Base-by-base conservation (phyloP, 2,888 invertebrate species). In the Siphonodentalium dalli region DNA sequence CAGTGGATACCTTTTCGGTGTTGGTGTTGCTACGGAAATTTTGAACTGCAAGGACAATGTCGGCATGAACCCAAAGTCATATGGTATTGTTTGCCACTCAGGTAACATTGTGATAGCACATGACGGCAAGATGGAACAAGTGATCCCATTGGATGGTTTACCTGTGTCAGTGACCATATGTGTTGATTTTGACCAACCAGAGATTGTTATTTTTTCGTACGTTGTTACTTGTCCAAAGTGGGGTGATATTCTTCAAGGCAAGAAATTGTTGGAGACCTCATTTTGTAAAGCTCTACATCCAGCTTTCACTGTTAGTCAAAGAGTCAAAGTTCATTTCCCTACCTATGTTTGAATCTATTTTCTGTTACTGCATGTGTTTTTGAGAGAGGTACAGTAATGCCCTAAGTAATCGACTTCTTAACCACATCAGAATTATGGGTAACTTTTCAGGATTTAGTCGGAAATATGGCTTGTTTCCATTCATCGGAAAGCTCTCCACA, bases 281-380 rank as follows among this genome's bases (percentile, higher is more conserved):
- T 52, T 64, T 20, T 63, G 56, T 20, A 55, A 66, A 26, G 47
- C 43, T 15, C 38, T 69, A 13, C 67, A 67, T 54, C 78, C 78
- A 27, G 76, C 76, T 27, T 78, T 78, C 55, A 77, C 77, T 28
- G 76, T 78, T 27, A 78, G 75, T 57, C 74, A 75, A 44, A 60
- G 75, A 40, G 76, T 78, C 6, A 77, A 75, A 63, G 65, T 78
- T 63, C 70, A 75, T 49, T 77, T 78, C 41, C 74, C 75, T 18
- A 75, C 72, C 5, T 70, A 68, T 54, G 72, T 74, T 6, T 74
- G 50, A 61, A n/a, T n/a, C n/a, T n/a, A n/a, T n/a, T n/a, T n/a
- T n/a, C n/a, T n/a, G n/a, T n/a, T n/a, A n/a, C n/a, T n/a, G n/a
- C n/a, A n/a, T n/a, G n/a, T n/a, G n/a, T n/a, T n/a, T n/a, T n/a